phyloP scores from a whole-genome alignment of 2,113 vertebrate species.

The Apeltes quadracus region DNA sequence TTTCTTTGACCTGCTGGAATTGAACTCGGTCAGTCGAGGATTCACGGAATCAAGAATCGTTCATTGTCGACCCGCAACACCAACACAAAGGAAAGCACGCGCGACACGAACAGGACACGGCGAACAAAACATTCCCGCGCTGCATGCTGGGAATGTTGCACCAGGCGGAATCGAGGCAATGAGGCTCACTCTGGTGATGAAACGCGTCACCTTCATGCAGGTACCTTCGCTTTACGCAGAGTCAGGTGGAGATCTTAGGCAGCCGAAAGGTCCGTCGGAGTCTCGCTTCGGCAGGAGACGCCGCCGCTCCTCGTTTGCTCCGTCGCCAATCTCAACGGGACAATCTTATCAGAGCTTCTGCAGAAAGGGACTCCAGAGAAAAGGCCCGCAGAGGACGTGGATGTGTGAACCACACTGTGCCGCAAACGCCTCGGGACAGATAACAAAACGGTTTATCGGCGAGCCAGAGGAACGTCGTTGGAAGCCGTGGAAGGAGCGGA shows the following conservation, averaged over 20 bases:
- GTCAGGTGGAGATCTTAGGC: not conserved
- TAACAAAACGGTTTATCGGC: conserved; percentile 50
- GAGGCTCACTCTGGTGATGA: not conserved
- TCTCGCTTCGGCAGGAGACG: not conserved
- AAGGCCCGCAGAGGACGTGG: conserved; percentile 45
- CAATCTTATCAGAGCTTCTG: conserved; percentile 62
- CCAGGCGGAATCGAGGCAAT: not conserved
- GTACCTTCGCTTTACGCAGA: not conserved
- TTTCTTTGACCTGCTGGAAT: not conserved
- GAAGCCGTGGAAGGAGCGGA: conserved; percentile 30
- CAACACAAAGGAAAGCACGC: not conserved
- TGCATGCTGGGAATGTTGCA: too few species aligned
- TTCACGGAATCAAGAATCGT: not conserved
- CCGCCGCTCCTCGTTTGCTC: conserved; percentile 3
- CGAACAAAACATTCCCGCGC: not conserved
- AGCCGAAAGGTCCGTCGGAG: not conserved
- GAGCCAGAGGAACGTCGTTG: conserved; percentile 37
- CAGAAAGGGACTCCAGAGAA: conserved; percentile 56
- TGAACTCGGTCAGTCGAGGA: not conserved
- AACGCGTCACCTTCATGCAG: not conserved
- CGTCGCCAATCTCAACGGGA: conserved; percentile 35
- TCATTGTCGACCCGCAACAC: not conserved
- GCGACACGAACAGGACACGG: not conserved
- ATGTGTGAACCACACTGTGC: conserved; percentile 29
- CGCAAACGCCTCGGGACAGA: conserved; percentile 29